Evolutionary conservation across 2,797 vertebrate genomes (phyloP).

Genomic region (Clarias platycephalus): DNA sequence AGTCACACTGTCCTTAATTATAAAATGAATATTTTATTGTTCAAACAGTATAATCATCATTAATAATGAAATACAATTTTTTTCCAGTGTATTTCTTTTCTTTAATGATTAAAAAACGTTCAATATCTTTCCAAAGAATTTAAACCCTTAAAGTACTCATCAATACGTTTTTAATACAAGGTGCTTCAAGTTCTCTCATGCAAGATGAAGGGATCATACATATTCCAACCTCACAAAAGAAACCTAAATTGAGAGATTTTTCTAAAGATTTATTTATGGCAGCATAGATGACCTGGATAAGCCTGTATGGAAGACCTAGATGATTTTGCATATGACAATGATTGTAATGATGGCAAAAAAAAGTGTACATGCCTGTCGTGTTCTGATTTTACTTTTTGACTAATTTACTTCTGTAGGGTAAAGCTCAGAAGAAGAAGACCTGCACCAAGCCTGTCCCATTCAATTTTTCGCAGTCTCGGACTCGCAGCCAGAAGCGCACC

Average conservation of each 20-base stretch:
- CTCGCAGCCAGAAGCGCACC: slow-evolving; percentile 36
- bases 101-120: no score
- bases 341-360: background rate
- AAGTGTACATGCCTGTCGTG: background rate
- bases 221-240: background rate
- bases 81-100: background rate
- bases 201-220: background rate
- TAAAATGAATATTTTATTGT: background rate
- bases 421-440: slow-evolving; percentile 70
- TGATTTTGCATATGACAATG: background rate
- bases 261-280: background rate
- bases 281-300: background rate
- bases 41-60: background rate
- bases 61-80: background rate
- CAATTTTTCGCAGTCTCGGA: slow-evolving; percentile 63
- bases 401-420: slow-evolving; percentile 61
- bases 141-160: background rate
- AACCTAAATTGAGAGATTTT: background rate
- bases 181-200: background rate
- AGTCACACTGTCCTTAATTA: background rate
- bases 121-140: no score
- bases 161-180: background rate
- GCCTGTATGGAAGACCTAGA: background rate
- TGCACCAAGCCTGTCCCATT: slow-evolving; percentile 75
- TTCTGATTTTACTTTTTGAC: slow-evolving; percentile 15